Evolutionary conservation across 2,113 vertebrate genomes (phyloP).

Genomic region (Elephas maximus): DNA sequence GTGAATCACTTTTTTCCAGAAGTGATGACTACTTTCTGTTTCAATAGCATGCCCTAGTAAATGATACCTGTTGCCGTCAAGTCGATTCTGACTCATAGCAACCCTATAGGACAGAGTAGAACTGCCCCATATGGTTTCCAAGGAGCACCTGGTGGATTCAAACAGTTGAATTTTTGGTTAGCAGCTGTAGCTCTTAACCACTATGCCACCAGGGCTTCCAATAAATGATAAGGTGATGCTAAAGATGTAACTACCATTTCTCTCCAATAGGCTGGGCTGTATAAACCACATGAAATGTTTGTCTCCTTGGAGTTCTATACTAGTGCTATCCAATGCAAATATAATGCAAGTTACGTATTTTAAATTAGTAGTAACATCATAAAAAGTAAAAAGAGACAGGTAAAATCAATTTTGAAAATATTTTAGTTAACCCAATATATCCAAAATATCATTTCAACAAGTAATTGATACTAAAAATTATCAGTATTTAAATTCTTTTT

Average conservation of each 20-base stretch:
- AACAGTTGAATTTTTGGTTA: too few species aligned
- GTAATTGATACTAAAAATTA: not conserved
- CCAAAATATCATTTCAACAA: conserved; percentile 37
- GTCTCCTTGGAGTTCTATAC: not conserved
- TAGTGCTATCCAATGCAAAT: not conserved
- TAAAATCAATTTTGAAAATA: not conserved
- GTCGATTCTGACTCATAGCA: too few species aligned
- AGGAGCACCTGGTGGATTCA: too few species aligned
- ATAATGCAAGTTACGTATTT: not conserved
- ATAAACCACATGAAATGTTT: not conserved
- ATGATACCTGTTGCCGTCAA: not conserved
- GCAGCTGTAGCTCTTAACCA: too few species aligned
- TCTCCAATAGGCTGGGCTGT: not conserved
- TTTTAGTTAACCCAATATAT: not conserved
- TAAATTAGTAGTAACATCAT: not conserved
- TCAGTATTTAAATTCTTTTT: not conserved
- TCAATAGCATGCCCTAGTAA: not conserved
- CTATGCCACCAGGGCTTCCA: too few species aligned
- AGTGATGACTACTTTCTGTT: not conserved
- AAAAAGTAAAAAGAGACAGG: not conserved
- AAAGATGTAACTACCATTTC: not conserved
- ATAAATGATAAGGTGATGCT: not conserved
- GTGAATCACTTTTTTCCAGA: conserved; percentile 8
- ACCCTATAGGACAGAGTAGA: too few species aligned
- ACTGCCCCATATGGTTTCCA: too few species aligned